phyloP scores from a whole-genome alignment of 2,888 invertebrate genomes.

The Melipona bicolor region DNA sequence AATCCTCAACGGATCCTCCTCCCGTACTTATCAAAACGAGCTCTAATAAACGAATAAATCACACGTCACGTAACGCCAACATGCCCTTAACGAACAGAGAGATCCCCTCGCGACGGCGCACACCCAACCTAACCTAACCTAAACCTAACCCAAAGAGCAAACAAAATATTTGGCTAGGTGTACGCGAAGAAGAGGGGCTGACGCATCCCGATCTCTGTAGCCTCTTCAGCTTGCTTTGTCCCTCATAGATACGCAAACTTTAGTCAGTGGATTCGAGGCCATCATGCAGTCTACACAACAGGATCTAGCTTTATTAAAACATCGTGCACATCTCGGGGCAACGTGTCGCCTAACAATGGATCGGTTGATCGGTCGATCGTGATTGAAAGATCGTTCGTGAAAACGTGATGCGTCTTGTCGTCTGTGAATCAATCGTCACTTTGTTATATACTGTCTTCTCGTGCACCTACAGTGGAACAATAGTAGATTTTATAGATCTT shows the following conservation, averaged over 20 bases:
- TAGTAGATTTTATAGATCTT: background rate
- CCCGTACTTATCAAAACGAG: background rate
- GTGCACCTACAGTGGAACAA: background rate
- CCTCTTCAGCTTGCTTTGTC: conserved; percentile 31
- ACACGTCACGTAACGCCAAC: conserved; percentile 20
- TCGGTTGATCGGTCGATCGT: background rate
- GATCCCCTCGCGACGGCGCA: conserved; percentile 15
- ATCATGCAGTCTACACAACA: conserved; percentile 60
- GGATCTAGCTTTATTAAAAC: conserved; percentile 63
- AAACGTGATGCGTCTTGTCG: conserved; percentile 25
- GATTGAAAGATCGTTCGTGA: conserved; percentile 24
- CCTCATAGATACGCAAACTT: conserved; percentile 64
- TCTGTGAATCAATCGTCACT: background rate
- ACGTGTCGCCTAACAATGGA: conserved; percentile 59
- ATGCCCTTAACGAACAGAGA: conserved; percentile 14
- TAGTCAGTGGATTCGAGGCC: conserved; percentile 73
- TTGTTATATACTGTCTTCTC: background rate
- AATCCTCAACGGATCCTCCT: background rate
- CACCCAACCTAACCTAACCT: background rate
- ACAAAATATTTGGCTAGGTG: conserved; percentile 56
- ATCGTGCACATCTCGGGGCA: conserved; percentile 52
- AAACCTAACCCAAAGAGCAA: background rate
- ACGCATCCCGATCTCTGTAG: conserved; percentile 37
- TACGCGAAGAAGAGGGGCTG: conserved; percentile 44
- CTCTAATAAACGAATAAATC: conserved; percentile 17